phyloP scores from a whole-genome alignment of 2,888 invertebrate genomes.

The Yponomeuta evonymella region DNA sequence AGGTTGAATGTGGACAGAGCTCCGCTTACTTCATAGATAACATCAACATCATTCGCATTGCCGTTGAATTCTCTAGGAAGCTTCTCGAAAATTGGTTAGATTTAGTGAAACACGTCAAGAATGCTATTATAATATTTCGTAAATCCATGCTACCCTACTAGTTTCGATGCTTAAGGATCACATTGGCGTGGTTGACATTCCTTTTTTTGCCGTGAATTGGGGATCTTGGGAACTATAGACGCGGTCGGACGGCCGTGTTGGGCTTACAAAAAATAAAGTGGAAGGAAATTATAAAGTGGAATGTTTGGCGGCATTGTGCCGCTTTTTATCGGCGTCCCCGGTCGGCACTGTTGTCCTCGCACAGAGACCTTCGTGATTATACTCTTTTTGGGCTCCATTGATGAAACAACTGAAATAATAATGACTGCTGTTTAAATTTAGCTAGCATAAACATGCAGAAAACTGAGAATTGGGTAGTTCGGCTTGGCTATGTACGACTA shows the following conservation, averaged over 20 bases:
- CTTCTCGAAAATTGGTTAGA: slow-evolving; percentile 50
- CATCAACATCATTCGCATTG: slow-evolving; percentile 28
- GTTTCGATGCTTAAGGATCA: slow-evolving; percentile 68
- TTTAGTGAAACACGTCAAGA: slow-evolving; percentile 54
- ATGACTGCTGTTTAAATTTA: slow-evolving; percentile 17
- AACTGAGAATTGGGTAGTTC: background rate
- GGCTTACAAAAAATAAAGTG: slow-evolving; percentile 47
- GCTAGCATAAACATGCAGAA: background rate
- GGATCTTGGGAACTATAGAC: slow-evolving; percentile 28
- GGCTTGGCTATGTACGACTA: background rate
- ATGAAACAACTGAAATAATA: slow-evolving; percentile 26
- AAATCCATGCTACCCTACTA: slow-evolving; percentile 60
- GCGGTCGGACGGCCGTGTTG: slow-evolving; percentile 27
- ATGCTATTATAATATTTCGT: slow-evolving; percentile 49
- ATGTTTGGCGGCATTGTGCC: slow-evolving; percentile 42
- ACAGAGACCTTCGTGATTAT: slow-evolving; percentile 16
- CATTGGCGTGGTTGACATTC: slow-evolving; percentile 59
- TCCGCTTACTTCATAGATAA: slow-evolving; percentile 6
- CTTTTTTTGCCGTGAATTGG: slow-evolving; percentile 43
- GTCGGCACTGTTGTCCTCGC: slow-evolving; percentile 4
- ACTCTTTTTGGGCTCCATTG: slow-evolving; percentile 24
- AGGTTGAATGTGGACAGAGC: slow-evolving; percentile 23
- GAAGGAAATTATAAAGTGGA: slow-evolving; percentile 43
- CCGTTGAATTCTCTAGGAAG: slow-evolving; percentile 38
- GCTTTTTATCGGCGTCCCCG: slow-evolving; percentile 40